Base-by-base conservation (phyloP, 2,888 invertebrate species). In the Aleiodes testaceus region DNA sequence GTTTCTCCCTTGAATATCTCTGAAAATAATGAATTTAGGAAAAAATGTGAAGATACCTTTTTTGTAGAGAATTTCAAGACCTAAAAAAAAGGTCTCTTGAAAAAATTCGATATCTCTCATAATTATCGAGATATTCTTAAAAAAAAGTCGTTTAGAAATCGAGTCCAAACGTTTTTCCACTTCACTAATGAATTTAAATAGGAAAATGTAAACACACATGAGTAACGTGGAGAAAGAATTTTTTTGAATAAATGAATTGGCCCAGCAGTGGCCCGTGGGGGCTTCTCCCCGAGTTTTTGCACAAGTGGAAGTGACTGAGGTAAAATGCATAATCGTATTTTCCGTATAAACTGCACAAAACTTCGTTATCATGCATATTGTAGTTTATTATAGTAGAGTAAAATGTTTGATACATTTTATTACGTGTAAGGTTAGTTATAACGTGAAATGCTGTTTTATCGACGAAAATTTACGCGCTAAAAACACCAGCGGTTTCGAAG, bases 331-430 rank as follows among this genome's bases (percentile, higher is more conserved):
- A 69, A 69, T 69, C 63, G 44, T 69, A 63, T 69, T 69, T 69
- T 44, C 63, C 26, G 63, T 63, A 69, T 69, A 63, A 69, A 69
- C 69, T 69, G 20, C 30, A 69, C 61, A 61, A 69, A 69, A 69
- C 69, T 69, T 69, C 63, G 69, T 69, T 69, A 69, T 69, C 61
- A 69, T 69, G 69, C 42, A 69, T 69, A 69, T 69, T 69, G 69
- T 63, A 69, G 63, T 63, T 69, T 63, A 63, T 52, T 63, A 63
- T 52, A 14, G 59, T 12, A 42, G 42, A 36, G 59, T 59, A 16
- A 36, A 59, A 59, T 59, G 36, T 59, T 59, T 52, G 63, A 52
- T 36, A 50, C 50, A 66, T 50, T 66, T 50, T 30, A 42, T 66
- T 64, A 49, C 22, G 30, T 7, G 49, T 36, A 36, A 47, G 30